Base-by-base conservation (phyloP, 2,113 vertebrate genomes). In the Strix aluco region DNA sequence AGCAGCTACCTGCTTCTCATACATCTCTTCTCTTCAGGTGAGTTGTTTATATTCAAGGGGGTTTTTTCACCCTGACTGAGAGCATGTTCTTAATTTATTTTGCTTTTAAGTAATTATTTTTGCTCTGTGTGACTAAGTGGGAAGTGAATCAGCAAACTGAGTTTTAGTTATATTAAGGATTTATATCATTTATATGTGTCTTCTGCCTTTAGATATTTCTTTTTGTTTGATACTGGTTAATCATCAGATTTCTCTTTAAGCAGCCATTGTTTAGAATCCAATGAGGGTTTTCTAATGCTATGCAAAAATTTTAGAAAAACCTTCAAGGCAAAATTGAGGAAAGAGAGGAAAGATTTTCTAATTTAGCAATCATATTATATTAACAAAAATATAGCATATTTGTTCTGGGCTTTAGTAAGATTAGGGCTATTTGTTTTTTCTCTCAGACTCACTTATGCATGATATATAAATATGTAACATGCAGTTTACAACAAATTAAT, bases 1-100 rank as follows among this genome's bases (percentile, higher is more conserved):
- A 91, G 55, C 84, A 85, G 80, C 44, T 88, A 25, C 9, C 8
- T 88, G 74, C 57, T 38, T 85, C 81, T 78, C 61, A 34, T 40
- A 26, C 77, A 44, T 73, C 65, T 92, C 65, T 86, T 70, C 91
- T 85, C 65, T 86, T 67, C 96, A 97, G 98, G 97, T 98, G 97
- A 97, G 97, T 97, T 85, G 17, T 52, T 75, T 82, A 55, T 34
- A 44, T 67, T 96, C 74, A 44, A 14, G n/a, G 34, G 9, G 0
- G 75, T 82, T 44, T 81, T 59, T 83, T 63, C 61, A 20, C 65
- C 62, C 47, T 61, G 36, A 62, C 52, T 79, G 27, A 59, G 40
- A 94, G 69, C 79, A 77, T 81, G 40, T 52, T 70, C 63, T 91
- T 63, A 88, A 92, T 96, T 96, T 88, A 38, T 77, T 42, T 74